phyloP scores from a whole-genome alignment of 1,140 invertebrate species.

The Lerema accius region DNA sequence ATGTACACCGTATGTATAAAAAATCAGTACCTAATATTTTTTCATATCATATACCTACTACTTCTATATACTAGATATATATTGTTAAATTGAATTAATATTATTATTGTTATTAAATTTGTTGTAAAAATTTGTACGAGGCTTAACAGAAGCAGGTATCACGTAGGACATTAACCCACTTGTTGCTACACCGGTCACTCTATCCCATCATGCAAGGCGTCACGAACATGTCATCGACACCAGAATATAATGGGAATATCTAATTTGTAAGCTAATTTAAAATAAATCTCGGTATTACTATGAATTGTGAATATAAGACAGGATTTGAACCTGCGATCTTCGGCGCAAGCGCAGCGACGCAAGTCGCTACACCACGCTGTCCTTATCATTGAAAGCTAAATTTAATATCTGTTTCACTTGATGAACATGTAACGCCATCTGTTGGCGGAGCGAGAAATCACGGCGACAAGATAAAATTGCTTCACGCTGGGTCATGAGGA shows the following conservation, averaged over 20 bases:
- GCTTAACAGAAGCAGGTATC: constrained; percentile 70
- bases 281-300: not conserved
- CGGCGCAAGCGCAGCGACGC: not conserved
- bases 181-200: constrained; percentile 69
- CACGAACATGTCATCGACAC: constrained; percentile 45
- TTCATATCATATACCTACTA: too few relatives aligned
- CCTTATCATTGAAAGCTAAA: not conserved
- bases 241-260: constrained; percentile 55
- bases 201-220: constrained; percentile 63
- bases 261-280: not conserved
- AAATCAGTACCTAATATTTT: too few relatives aligned
- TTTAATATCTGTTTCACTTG: constrained; percentile 11
- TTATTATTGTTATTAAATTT: too few relatives aligned
- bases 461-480: not conserved
- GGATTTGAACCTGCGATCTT: constrained; percentile 34
- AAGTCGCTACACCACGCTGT: constrained; percentile 25
- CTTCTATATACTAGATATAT: too few relatives aligned
- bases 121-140: constrained; percentile 68
- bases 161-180: constrained; percentile 62
- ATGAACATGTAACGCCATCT: constrained; percentile 42
- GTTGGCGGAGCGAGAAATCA: constrained; percentile 5
- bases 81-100: too few relatives aligned
- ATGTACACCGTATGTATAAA: too few relatives aligned
- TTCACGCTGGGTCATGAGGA: constrained; percentile 1
- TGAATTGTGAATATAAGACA: not conserved